Evolutionary conservation across 2,113 vertebrate genomes (phyloP).

Genomic region (Junco hyemalis): DNA sequence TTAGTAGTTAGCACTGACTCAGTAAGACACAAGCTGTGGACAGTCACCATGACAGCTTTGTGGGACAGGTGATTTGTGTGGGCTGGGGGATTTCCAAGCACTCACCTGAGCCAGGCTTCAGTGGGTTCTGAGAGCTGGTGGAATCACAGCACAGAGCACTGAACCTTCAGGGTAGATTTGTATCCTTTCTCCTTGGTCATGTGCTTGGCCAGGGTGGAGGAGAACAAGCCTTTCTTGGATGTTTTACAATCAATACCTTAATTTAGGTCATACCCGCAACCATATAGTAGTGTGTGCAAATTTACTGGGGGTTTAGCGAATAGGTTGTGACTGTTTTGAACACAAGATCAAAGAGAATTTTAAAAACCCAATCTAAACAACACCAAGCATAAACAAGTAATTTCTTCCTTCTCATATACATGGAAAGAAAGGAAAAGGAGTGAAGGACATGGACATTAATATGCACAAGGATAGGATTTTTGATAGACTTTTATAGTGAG

Average conservation of each 20-base stretch:
- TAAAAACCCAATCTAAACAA: not conserved
- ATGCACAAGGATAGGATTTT: not conserved
- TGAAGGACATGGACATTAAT: not conserved
- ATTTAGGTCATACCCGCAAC: not conserved
- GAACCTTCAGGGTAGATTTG: not conserved
- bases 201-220: not conserved
- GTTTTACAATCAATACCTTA: slow-evolving; percentile 37
- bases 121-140: not conserved
- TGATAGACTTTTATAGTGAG: not conserved
- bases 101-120: not conserved
- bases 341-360: slow-evolving; percentile 4
- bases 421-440: not conserved
- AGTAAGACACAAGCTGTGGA: not conserved
- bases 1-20: not conserved
- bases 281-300: not conserved
- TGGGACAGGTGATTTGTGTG: not conserved
- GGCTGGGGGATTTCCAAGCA: not conserved
- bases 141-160: not conserved
- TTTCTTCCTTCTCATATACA: not conserved
- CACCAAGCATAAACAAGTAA: not conserved
- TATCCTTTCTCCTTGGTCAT: slow-evolving; percentile 5
- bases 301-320: not conserved
- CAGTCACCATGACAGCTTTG: not conserved
- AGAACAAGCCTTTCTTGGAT: slow-evolving; percentile 12
- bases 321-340: not conserved